phyloP scores from a whole-genome alignment of 1,140 invertebrate species.

The Bombus impatiens region DNA sequence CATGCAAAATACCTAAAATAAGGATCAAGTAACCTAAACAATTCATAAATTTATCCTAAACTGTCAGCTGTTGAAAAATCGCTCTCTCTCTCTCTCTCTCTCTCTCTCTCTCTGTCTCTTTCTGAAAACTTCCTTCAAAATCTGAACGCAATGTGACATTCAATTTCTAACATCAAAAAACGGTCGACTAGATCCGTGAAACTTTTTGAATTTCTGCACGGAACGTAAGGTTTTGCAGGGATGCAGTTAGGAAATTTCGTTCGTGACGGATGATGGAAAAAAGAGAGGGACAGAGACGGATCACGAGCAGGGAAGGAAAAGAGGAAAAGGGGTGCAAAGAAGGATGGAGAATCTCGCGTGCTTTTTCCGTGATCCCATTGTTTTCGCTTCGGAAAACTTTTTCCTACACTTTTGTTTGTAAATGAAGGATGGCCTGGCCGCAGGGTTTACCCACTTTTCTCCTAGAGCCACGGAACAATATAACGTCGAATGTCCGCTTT shows the following conservation, averaged over 20 bases:
- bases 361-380: constrained; percentile 27
- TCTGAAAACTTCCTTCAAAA: background rate
- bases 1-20: background rate
- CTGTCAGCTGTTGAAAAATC: background rate
- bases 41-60: background rate
- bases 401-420: constrained; percentile 44
- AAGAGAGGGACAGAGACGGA: background rate
- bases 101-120: no score
- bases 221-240: background rate
- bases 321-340: background rate
- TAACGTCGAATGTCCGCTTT: constrained; percentile 27
- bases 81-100: no score
- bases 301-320: background rate
- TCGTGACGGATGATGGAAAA: constrained; percentile 4
- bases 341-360: background rate
- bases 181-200: background rate
- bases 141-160: background rate
- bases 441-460: constrained; percentile 43
- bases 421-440: constrained; percentile 42
- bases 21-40: background rate
- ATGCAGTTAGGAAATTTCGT: constrained; percentile 30
- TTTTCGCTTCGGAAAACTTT: constrained; percentile 41
- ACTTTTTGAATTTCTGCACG: background rate
- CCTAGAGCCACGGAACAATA: constrained; percentile 21
- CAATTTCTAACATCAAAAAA: background rate